Percentiles rank a stretch among this genome's conserved stretches.
phyloP scores from a whole-genome alignment of 1,140 invertebrate species.

The Dreissena polymorpha region DNA sequence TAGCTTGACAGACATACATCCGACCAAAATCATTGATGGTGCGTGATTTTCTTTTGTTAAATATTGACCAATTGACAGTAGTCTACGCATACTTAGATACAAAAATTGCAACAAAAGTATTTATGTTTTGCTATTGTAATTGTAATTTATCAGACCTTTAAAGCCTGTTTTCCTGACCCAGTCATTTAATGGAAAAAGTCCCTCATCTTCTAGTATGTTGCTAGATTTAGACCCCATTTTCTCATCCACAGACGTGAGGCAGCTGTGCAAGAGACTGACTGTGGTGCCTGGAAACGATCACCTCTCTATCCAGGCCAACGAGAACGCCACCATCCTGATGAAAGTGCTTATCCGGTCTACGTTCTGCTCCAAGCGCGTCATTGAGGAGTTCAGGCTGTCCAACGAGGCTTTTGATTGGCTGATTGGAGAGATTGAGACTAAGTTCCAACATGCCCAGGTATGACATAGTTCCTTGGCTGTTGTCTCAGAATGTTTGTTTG shows the following conservation, averaged over 20 bases:
- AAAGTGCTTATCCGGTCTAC: constrained; percentile 97
- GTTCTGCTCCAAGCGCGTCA: constrained; percentile 91
- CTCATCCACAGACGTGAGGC: constrained; percentile 74
- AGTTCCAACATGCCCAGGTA: constrained; percentile 98
- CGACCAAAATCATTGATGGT: constrained; percentile 93
- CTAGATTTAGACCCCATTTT: too few species aligned
- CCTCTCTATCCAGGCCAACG: constrained; percentile 97
- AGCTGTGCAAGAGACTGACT: constrained; percentile 75
- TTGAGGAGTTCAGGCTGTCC: constrained; percentile 96
- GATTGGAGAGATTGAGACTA: constrained; percentile 98
- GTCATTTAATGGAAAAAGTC: too few species aligned
- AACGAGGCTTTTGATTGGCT: constrained; percentile 99
- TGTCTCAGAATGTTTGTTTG: too few species aligned
- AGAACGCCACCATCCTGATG: constrained; percentile 98
- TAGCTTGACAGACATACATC: constrained; percentile 95
- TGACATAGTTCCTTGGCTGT: neutral
- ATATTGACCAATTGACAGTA: neutral
- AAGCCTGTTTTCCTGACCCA: too few species aligned
- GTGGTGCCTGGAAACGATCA: constrained; percentile 95
- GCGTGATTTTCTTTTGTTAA: constrained; percentile 3
- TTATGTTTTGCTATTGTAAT: too few species aligned
- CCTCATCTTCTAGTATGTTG: too few species aligned
- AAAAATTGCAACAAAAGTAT: too few species aligned
- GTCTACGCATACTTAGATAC: too few species aligned
- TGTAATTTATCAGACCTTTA: too few species aligned